Conservation (phyloP, 2,797 vertebrate species). For the Capromys pilorides region DNA sequence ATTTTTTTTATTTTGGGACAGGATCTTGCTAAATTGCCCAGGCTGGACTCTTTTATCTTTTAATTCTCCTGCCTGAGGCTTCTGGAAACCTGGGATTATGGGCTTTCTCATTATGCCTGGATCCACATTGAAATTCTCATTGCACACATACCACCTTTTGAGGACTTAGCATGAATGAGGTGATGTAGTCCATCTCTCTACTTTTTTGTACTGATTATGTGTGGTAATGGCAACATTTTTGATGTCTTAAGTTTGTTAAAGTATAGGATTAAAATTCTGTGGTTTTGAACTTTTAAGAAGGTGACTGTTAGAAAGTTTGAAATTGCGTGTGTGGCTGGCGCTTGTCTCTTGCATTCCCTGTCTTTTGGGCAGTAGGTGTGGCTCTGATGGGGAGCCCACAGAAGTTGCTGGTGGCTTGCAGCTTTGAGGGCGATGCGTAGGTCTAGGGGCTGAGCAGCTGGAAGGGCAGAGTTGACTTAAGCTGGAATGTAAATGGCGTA, state of each 20-base stretch:
- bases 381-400: neutral
- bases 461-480: neutral
- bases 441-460: neutral
- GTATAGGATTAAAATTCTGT: neutral
- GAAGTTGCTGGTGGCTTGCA: neutral
- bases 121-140: no score
- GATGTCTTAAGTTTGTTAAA: neutral
- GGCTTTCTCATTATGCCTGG: no score
- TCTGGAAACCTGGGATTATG: neutral
- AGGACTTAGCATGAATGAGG: no score
- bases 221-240: neutral
- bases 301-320: neutral
- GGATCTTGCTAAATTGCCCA: neutral
- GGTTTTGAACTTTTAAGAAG: neutral
- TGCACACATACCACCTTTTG: no score
- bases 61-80: neutral
- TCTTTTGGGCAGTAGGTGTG: neutral
- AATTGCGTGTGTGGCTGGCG: neutral
- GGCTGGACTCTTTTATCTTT: neutral
- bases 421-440: neutral
- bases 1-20: neutral
- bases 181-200: neutral
- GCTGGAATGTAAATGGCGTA: neutral
- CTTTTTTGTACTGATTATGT: neutral
- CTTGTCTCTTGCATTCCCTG: neutral